These are phyloP conservation scores for Aspidiotus destructor DNA, from an alignment of 2,888 invertebrate species.

Conservation along the genomic window DNA sequence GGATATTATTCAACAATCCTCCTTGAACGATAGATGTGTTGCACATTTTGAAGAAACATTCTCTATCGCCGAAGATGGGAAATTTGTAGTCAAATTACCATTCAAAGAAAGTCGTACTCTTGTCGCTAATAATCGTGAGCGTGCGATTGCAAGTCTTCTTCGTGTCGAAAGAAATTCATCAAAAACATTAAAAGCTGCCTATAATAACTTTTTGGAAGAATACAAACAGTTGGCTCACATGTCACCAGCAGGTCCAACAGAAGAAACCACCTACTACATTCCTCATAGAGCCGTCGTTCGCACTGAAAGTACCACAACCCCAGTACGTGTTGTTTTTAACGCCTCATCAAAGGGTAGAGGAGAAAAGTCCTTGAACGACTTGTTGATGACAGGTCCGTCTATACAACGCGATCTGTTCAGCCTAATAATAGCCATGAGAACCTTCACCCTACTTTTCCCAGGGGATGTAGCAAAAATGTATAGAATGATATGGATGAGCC, in stretches of 20 bases:
- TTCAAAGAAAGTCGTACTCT: conserved; percentile 1
- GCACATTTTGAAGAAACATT: not conserved
- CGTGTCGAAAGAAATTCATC: not conserved
- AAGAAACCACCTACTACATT: not conserved
- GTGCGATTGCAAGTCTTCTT: not conserved
- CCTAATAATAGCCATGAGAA: conserved; percentile 8
- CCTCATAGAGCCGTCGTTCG: not conserved
- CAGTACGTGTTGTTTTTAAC: conserved; percentile 13
- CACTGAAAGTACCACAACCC: conserved; percentile 1
- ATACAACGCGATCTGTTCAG: conserved; percentile 35
- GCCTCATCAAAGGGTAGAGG: not conserved
- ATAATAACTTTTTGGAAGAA: not conserved
- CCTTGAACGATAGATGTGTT: not conserved
- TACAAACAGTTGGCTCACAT: conserved; percentile 8
- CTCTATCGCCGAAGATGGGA: not conserved
- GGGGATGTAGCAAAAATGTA: not conserved
- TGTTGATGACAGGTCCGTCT: conserved; percentile 5
- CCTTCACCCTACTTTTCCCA: conserved; percentile 4
- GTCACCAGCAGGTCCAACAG: not conserved
- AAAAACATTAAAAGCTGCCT: not conserved
- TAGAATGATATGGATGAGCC: not conserved
- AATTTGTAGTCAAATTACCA: conserved; percentile 20
- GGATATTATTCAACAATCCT: not conserved
- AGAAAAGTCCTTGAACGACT: conserved; percentile 8
- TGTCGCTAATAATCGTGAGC: not conserved